Evolutionary conservation across 2,797 vertebrate species (phyloP).

Genomic region (Typhlichthys eigenmanni): DNA sequence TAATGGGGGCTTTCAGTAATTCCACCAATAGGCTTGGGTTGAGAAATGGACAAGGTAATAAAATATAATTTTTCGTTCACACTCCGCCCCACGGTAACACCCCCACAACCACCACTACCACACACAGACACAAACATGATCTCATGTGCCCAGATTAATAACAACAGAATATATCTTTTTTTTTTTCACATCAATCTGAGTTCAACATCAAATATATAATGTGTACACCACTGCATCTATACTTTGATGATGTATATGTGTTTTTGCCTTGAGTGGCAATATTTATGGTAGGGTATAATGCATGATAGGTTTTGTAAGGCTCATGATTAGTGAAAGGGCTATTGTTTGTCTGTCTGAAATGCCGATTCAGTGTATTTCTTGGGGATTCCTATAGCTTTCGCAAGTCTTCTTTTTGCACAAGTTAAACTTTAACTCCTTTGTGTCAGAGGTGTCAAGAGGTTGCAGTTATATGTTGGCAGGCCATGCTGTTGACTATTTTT

Average conservation of each 20-base stretch:
- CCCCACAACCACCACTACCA: neutral
- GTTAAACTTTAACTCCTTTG: slow-evolving; percentile 97
- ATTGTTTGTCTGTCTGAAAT: slow-evolving; percentile 74
- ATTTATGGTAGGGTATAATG: slow-evolving; percentile 59
- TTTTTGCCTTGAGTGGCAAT: slow-evolving; percentile 36
- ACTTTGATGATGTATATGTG: slow-evolving; percentile 18
- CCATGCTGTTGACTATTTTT: neutral
- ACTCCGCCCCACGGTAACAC: slow-evolving; percentile 1
- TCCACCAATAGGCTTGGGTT: too few species aligned
- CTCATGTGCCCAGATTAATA: too few species aligned
- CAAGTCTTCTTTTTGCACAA: slow-evolving; percentile 73
- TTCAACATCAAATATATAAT: neutral
- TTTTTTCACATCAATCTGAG: neutral
- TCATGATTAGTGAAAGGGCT: slow-evolving; percentile 74
- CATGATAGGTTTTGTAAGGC: slow-evolving; percentile 65
- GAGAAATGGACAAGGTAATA: slow-evolving; percentile 34
- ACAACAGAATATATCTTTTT: too few species aligned
- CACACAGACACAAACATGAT: too few species aligned
- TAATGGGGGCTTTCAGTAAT: neutral
- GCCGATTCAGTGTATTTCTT: slow-evolving; percentile 90
- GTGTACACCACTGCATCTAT: slow-evolving; percentile 12
- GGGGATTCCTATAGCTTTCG: slow-evolving; percentile 70
- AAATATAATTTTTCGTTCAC: slow-evolving; percentile 44
- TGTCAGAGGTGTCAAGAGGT: slow-evolving; percentile 61
- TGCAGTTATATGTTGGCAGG: neutral